Evolutionary conservation across 1,140 invertebrate genomes (phyloP), one percentile per base, ranked within the genome.

Genomic region (Meloidogyne floridensis): DNA sequence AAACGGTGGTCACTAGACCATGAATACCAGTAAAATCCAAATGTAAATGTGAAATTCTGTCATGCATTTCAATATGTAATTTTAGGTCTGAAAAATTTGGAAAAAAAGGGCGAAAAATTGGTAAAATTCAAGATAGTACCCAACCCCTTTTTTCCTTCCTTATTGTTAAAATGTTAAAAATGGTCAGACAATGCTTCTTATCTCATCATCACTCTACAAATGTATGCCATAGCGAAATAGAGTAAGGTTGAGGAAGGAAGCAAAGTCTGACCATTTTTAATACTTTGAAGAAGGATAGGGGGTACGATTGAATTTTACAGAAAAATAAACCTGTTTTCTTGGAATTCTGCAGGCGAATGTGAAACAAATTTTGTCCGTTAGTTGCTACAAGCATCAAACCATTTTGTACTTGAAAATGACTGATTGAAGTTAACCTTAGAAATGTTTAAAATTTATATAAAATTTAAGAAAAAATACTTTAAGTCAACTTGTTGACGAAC

Each of bases 351-450:
- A 84, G 3, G 9, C 83, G 84, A 53, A 84, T 85, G 18, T 86
- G 84, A 8, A 73, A 75, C 6, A 84, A 13, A n/a, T 20, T 65
- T 32, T 80, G 85, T 11, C 84, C 73, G 32, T 81, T 72, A 8
- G 72, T 69, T 11, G 53, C 84, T 11, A 84, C 20, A n/a, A 84
- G 74, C 81, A 84, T 86, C 51, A 86, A 20, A 51, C 73, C 84
- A 83, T 84, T 84, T 53, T 84, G 78, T 13, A 84, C 84, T n/a
- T 51, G 43, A 18, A 80, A 74, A 74, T 84, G 84, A 15, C 86
- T 82, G 53, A 80, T 77, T 42, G 32, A 18, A 65, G 4, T 65
- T 10, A 79, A 72, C 20, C 77, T 56, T 77, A 42, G 0, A 13
- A 18, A 59, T 18, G n/a, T 20, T 78, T 47, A 47, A 42, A 15